These are phyloP conservation scores for Drosophila mettleri DNA, from an alignment of 2,888 invertebrate species.

Conservation along the genomic window DNA sequence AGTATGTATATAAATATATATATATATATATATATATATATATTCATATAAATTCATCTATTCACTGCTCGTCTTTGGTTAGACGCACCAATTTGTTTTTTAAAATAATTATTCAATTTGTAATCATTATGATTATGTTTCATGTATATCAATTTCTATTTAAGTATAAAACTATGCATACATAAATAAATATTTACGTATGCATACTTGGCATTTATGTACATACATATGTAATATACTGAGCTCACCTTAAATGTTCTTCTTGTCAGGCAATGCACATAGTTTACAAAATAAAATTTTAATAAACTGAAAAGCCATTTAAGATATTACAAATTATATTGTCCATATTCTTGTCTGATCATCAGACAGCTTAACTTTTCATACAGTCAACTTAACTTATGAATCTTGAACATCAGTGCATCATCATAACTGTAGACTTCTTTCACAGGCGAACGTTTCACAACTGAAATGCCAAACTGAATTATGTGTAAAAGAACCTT, in stretches of 20 bases:
- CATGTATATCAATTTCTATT: too few relatives aligned
- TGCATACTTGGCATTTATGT: background rate
- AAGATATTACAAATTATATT: too few relatives aligned
- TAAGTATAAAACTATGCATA: too few relatives aligned
- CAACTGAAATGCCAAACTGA: slow-evolving; percentile 13
- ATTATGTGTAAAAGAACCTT: background rate
- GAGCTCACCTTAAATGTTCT: background rate
- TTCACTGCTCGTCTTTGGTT: too few relatives aligned
- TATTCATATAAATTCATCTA: too few relatives aligned
- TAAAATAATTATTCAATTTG: too few relatives aligned
- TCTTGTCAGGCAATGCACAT: background rate
- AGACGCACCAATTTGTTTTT: too few relatives aligned
- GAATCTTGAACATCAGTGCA: background rate
- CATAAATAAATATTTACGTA: background rate
- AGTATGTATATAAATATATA: background rate
- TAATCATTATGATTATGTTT: too few relatives aligned
- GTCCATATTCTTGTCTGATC: too few relatives aligned
- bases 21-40: too few relatives aligned
- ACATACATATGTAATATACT: background rate
- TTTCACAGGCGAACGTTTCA: slow-evolving; percentile 25
- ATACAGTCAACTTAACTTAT: background rate
- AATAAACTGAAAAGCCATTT: too few relatives aligned
- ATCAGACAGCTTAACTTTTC: background rate
- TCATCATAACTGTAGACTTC: background rate
- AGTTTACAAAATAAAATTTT: too few relatives aligned